Evolutionary conservation across 2,797 vertebrate species (phyloP), one percentile per base, ranked within the genome.

Genomic region (Podarcis siculus): DNA sequence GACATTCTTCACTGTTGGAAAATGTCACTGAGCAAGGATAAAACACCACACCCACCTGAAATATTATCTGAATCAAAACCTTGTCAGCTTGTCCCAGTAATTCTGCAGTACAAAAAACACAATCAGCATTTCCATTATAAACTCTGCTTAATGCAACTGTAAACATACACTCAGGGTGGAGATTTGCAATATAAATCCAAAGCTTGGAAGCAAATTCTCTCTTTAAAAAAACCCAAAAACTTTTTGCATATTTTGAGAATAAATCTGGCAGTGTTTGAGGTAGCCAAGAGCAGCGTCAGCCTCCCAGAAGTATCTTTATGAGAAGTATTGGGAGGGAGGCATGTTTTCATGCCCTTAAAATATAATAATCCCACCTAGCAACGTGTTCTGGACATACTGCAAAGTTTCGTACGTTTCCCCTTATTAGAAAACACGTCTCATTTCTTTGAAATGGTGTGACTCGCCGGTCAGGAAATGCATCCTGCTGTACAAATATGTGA

Each of bases 231-330:
- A 72, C 4, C 23, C 25, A 37, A 8, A 37, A 85, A 27, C 35
- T 55, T 55, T 13, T 23, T 80, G 45, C 89, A 93, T 89, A 85
- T 86, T 94, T 86, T 89, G 83, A 92, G 93, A 95, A 93, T 86
- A 93, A 94, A 92, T 77, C 90, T 92, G 90, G 86, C 92, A 90
- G 90, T 49, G 87, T 92, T 93, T 94, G 93, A 90, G 64, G 89
- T 90, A 89, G 86, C 76, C 10, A 4, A 81, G 83, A 94, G 93
- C 85, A 83, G n/a, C 89, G 7, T 88, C 82, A 81, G 67, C 58
- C 83, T 89, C 35, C 25, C 73, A 17, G 72, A 93, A 89, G 82
- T 87, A 89, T 91, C 79, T 91, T 90, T 83, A 86, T 86, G 91
- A 77, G 39, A 82, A 30, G 71, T 87, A 67, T 4, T 37, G 91